Base-by-base conservation (phyloP, 2,888 invertebrate genomes). In the Aporophyla lueneburgensis region DNA sequence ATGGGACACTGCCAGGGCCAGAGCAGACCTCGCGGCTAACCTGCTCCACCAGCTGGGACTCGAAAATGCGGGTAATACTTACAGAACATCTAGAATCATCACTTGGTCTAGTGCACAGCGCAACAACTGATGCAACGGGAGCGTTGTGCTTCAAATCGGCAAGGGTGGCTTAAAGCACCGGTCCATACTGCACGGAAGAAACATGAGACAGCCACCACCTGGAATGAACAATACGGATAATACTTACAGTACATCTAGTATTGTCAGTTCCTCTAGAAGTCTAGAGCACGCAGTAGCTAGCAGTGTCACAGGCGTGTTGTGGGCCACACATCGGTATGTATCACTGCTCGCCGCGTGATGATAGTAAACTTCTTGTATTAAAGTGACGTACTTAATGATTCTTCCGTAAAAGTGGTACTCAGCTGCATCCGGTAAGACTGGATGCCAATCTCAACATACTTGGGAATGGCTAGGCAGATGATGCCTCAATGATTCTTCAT, bases 21-120 rank as follows among this genome's bases (percentile, higher is more conserved):
- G 98, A 90, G 98, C 98, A 61, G 98, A 98, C 92, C 97, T 98
- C 87, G 98, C 98, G 7, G 98, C 98, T 63, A 97, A 97, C 83
- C 96, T 98, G 81, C 95, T 98, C 7, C 97, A 98, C 89, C 98
- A 98, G 91, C 97, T 98, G 53, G 98, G 98, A 69, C 97, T 98
- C 92, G 97, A 94, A 79, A 94, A 88, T 74, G 91, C 92, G 80
- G 96, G 96, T 96, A 78, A 70, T 53, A 49, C 43, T 59, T 49
- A 53, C 58, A 33, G n/a, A 59, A 56, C n/a, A 51, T 51, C 16
- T 97, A 89, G 97, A 98, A 89, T 97, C 97, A 63, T 98, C 98
- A 5, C 94, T 98, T 88, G 97, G 97, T 83, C 97, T 97, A 79
- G 98, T 98, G 87, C 98, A 98, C 94, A 98, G 98, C 84, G 97